These are phyloP conservation scores for Pygmarrhopalites habei DNA, from an alignment of 1,140 invertebrate genomes.

Conservation along the genomic window DNA sequence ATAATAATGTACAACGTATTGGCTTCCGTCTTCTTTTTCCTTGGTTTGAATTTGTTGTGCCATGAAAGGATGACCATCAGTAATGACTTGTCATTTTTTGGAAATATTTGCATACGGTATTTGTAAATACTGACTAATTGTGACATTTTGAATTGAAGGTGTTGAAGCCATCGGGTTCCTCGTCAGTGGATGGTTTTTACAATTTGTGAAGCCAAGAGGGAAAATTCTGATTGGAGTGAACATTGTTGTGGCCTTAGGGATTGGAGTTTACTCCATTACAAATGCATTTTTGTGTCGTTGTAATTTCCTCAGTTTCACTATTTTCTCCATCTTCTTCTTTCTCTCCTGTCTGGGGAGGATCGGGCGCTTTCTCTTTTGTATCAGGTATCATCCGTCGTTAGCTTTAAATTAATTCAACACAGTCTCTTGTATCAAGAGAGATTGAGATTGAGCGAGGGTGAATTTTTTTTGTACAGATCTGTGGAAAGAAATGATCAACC, in stretches of 20 bases:
- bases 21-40: background rate
- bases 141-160: too few relatives aligned
- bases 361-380: background rate
- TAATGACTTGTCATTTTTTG: too few relatives aligned
- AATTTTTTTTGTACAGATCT: background rate
- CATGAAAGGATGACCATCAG: background rate
- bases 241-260: background rate
- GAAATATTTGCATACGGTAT: too few relatives aligned
- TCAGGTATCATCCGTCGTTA: too few relatives aligned
- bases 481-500: slow-evolving; percentile 8
- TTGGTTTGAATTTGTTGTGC: slow-evolving; percentile 1
- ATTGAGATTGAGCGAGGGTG: too few relatives aligned
- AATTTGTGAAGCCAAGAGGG: slow-evolving; percentile 3
- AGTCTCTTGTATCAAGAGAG: too few relatives aligned
- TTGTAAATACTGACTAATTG: too few relatives aligned
- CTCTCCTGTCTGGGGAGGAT: slow-evolving; percentile 4
- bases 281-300: background rate
- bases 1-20: background rate
- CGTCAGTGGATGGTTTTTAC: background rate
- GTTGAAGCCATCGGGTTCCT: slow-evolving; percentile 1
- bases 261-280: background rate
- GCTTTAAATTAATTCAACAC: too few relatives aligned
- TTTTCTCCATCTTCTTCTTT: background rate
- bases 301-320: background rate
- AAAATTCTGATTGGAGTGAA: background rate